A percentile compares a stretch with the other conserved stretches of the same genome.
Conservation (phyloP, 2,888 invertebrate species). For the Stegana nigrithorax region DNA sequence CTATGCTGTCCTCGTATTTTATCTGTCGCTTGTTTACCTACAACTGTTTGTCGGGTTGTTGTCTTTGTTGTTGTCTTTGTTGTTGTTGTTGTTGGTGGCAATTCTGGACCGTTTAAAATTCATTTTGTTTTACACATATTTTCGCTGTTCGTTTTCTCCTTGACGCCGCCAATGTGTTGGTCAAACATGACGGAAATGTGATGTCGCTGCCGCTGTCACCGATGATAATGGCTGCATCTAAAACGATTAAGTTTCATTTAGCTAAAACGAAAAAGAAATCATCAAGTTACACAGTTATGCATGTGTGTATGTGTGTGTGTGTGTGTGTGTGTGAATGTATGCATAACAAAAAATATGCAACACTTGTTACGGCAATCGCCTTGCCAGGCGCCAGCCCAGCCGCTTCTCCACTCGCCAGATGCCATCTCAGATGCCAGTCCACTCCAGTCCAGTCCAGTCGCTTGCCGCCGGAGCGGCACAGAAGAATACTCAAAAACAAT, state of each 20-base stretch:
- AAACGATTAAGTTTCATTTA: conserved; percentile 60
- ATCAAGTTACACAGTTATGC: too few species aligned
- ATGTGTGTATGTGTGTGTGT: too few species aligned
- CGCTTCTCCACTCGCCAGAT: not conserved
- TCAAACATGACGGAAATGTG: conserved; percentile 29
- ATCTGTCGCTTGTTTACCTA: conserved; percentile 17
- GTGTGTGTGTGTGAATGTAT: too few species aligned
- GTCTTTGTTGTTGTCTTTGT: conserved; percentile 17
- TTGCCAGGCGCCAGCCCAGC: not conserved
- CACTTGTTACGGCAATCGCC: conserved; percentile 19
- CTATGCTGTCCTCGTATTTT: conserved; percentile 18
- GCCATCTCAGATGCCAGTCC: too few species aligned
- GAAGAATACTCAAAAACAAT: conserved; percentile 52
- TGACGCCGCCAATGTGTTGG: too few species aligned
- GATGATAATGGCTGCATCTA: conserved; percentile 58
- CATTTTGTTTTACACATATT: not conserved
- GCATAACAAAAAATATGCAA: conserved; percentile 3
- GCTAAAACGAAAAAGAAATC: too few species aligned
- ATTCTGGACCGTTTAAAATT: too few species aligned
- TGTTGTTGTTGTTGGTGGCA: not conserved
- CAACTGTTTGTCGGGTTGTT: conserved; percentile 5
- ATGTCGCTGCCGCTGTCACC: conserved; percentile 30
- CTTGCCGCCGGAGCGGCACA: not conserved
- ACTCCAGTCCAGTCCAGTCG: too few species aligned
- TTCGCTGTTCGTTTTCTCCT: too few species aligned